Evolutionary conservation across 2,797 vertebrate species (phyloP).

Genomic region (Salarias fasciatus): DNA sequence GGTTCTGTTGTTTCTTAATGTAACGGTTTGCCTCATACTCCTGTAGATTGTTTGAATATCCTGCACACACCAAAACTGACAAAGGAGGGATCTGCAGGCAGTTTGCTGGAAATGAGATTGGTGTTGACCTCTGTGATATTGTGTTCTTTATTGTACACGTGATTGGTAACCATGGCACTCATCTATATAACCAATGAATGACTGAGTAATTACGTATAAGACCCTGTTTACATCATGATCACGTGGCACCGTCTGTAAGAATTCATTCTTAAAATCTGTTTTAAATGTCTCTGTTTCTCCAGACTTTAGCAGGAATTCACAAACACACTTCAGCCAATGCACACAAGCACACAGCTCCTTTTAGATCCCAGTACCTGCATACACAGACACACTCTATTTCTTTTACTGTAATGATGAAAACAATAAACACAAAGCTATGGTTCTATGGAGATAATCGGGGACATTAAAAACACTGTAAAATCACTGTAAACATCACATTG

Average conservation of each 20-base stretch:
- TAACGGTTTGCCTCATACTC: conserved; percentile 65
- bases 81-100: conserved; percentile 29
- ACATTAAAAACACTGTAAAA: conserved; percentile 69
- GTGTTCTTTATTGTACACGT: conserved; percentile 79
- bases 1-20: conserved; percentile 65
- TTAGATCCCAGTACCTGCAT: conserved; percentile 9
- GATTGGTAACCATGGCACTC: conserved; percentile 73
- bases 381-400: conserved; percentile 22
- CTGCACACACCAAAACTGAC: conserved; percentile 32
- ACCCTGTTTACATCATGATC: conserved; percentile 56
- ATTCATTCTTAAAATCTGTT: conserved; percentile 43
- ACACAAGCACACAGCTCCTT: conserved; percentile 20
- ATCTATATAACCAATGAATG: conserved; percentile 75
- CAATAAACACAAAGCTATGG: conserved; percentile 29
- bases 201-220: conserved; percentile 59
- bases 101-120: conserved; percentile 54
- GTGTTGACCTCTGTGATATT: conserved; percentile 73
- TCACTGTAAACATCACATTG: conserved; percentile 58
- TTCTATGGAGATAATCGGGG: conserved; percentile 59
- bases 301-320: conserved; percentile 43
- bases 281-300: conserved; percentile 70
- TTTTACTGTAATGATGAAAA: conserved; percentile 18
- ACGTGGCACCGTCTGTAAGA: conserved; percentile 42
- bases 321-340: conserved; percentile 18
- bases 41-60: conserved; percentile 49